Conservation (phyloP, 1,140 invertebrate genomes). For the Habropoda laboriosa region DNA sequence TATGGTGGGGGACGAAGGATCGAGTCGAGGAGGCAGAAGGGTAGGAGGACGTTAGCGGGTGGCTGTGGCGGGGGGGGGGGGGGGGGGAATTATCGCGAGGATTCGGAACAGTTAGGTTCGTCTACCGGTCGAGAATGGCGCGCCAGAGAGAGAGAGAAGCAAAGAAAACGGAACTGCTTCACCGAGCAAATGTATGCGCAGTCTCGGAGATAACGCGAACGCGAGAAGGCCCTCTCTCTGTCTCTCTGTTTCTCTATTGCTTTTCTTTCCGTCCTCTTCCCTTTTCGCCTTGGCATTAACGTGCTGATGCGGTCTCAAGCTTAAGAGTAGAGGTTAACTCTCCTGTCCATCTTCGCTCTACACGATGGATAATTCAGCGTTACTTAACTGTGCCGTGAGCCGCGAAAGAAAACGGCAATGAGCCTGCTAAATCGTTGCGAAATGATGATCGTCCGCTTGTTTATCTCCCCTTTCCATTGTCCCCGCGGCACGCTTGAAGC, state of each 20-base stretch:
- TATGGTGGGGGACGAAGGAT: too few relatives aligned
- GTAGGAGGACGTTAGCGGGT: not conserved
- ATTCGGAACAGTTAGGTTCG: slow-evolving; percentile 73
- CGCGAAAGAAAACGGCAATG: slow-evolving; percentile 53
- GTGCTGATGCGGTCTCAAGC: slow-evolving; percentile 64
- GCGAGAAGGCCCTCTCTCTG: slow-evolving; percentile 40
- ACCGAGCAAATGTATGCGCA: slow-evolving; percentile 71
- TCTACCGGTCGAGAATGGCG: slow-evolving; percentile 70
- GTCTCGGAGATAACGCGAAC: slow-evolving; percentile 70
- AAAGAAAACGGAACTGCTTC: slow-evolving; percentile 71
- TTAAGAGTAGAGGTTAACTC: slow-evolving; percentile 69
- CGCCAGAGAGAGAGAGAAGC: slow-evolving; percentile 45
- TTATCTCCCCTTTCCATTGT: slow-evolving; percentile 37
- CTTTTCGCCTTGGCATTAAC: slow-evolving; percentile 63
- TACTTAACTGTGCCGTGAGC: slow-evolving; percentile 61
- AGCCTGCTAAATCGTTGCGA: slow-evolving; percentile 46
- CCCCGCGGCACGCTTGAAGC: not conserved
- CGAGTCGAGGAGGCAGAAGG: not conserved
- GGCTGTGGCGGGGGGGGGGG: not conserved
- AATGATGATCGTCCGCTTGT: slow-evolving; percentile 41
- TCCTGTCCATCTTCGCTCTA: slow-evolving; percentile 69
- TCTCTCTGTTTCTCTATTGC: slow-evolving; percentile 26
- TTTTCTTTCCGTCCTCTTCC: not conserved
- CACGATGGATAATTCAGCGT: slow-evolving; percentile 73
- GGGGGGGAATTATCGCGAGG: slow-evolving; percentile 65